Base-by-base conservation (phyloP, 53 echinoderm and acorn worm species). In the Luidia sarsii region DNA sequence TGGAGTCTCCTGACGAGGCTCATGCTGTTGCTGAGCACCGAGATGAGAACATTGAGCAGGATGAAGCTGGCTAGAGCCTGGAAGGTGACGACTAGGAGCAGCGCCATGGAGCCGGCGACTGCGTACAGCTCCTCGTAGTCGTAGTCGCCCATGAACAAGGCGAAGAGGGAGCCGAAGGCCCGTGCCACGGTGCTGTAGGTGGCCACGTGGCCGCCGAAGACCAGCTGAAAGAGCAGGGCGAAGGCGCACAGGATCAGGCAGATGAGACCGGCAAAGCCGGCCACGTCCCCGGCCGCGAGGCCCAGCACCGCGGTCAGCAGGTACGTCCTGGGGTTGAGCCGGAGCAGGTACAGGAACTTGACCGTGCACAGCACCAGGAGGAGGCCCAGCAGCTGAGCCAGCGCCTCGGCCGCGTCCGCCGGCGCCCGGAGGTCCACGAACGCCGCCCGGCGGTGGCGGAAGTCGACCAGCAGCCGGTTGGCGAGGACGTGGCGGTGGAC, bases 261-360 rank as follows among this genome's bases (percentile, higher is more conserved):
- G 33, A 92, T 67, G 48, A 87, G 68, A 7, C 69, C 66, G 30
- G 67, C 77, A 39, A 89, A 92, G 7, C 74, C 92, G 1, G 50
- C 27, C 13, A 92, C 64, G 23, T 92, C 92, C n/a, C 54, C 48
- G 10, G 64, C 57, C 6, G 86, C 51, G 18, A 67, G 29, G 19
- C 73, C 68, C 35, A 92, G 46, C 49, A 92, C 92, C 2, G 95
- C 50, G 23, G 95, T 95, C 23, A 95, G 85, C 9, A 95, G 92
- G 71, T 95, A 92, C 68, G 89, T 84, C 18, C 92, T 68, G 13
- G 95, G 92, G 24, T 95, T 95, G 10, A 95, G 81, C 14, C 95
- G 87, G 2, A 95, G 79, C 5, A 95, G 79, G 48, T 92, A 85
- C 0, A 92, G 83, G 54, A 92, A 83, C 81, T 95, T 95, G 3